Evolutionary conservation across 2,888 invertebrate genomes (phyloP).

Genomic region (Neoaliturus tenellus): DNA sequence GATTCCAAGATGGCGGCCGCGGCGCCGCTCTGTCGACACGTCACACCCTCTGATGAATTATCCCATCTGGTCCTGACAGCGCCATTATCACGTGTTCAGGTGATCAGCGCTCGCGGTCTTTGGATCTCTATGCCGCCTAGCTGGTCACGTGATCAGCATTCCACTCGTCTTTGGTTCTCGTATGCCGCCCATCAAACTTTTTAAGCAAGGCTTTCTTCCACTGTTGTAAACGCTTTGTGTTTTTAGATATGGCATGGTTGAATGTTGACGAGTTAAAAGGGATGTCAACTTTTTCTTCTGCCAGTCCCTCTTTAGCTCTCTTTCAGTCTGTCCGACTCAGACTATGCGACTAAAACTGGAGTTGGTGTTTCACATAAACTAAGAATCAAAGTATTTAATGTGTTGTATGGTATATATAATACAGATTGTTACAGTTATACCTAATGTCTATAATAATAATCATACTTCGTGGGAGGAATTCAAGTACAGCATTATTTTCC

Average conservation of each 20-base stretch:
- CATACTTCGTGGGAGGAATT: too few species aligned
- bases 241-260: background rate
- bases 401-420: too few species aligned
- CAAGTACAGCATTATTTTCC: too few species aligned
- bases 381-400: too few species aligned
- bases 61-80: slow-evolving; percentile 14
- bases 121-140: background rate
- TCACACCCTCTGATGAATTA: slow-evolving; percentile 27
- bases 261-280: background rate
- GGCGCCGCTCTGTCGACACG: slow-evolving; percentile 8
- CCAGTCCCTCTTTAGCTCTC: background rate
- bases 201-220: background rate
- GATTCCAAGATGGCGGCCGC: background rate
- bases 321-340: background rate
- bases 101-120: slow-evolving; percentile 11
- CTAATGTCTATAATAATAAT: too few species aligned
- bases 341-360: too few species aligned
- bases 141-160: background rate
- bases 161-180: background rate
- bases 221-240: background rate
- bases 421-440: too few species aligned
- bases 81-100: slow-evolving; percentile 26
- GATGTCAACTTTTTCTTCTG: too few species aligned
- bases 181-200: background rate
- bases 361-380: too few species aligned